Evolutionary conservation across 2,888 invertebrate genomes (phyloP), one percentile per base, ranked within the genome.

Genomic region (Coenonympha arcania): DNA sequence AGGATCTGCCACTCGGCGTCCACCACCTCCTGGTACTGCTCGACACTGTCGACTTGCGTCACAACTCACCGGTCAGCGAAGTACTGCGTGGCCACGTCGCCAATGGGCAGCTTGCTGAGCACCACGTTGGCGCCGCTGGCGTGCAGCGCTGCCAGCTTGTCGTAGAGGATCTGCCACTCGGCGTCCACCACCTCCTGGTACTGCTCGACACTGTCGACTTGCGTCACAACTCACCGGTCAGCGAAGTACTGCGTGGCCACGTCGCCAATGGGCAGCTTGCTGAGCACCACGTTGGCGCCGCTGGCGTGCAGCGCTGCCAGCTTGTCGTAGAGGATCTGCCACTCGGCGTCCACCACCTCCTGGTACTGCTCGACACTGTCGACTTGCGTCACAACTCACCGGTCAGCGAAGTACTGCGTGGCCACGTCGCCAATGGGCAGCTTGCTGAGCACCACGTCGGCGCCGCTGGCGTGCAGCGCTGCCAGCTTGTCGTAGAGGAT

Each of bases 211-310:
- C 92, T 96, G 73, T 95, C 93, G 0, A 99, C 95, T n/a, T n/a
- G n/a, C 30, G 13, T 3, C 1, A n/a, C 16, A 28, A 57, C 73
- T 65, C 13, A 85, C 85, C 85, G 90, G 81, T 99, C 99, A 45
- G 99, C 99, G 79, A 99, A 99, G 88, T 95, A 99, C 86, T 99
- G 99, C 2, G 99, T 99, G 22, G 99, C 99, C 2, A 99, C 99
- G 85, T 99, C 99, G 0, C 99, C 99, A 68, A 99, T 99, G 13
- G 99, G 98, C 68, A 99, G 87, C 76, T 98, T 98, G 18, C 98
- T 98, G 11, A 97, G 89, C 18, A 99, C 98, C 16, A 99, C 96
- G 72, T 96, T 94, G 6, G 97, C 99, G 0, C 99, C 99, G 61
- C 94, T 94, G 58, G 93, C 91, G 71, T 96, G 92, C 53, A 99